Conservation (phyloP, 2,888 invertebrate genomes). For the Thymelicus sylvestris region DNA sequence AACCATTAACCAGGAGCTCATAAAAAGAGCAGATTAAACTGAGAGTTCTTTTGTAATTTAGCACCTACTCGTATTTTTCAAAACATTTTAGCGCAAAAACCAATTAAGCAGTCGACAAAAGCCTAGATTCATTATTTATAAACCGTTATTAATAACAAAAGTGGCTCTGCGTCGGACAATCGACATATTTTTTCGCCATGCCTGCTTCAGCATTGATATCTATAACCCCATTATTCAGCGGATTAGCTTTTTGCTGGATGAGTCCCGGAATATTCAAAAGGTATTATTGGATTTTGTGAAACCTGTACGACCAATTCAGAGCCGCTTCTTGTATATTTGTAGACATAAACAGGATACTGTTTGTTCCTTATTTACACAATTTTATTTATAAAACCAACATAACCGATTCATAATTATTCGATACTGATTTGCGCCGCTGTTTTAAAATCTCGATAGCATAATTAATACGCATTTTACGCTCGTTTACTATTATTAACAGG, state of each 20-base stretch:
- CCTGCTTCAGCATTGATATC: slow-evolving; percentile 77
- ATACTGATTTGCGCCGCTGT: slow-evolving; percentile 5
- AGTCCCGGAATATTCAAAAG: slow-evolving; percentile 80
- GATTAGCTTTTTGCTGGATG: slow-evolving; percentile 81
- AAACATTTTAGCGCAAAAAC: slow-evolving; percentile 45
- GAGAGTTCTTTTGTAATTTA: background rate
- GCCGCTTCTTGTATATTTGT: slow-evolving; percentile 47
- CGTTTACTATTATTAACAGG: slow-evolving; percentile 30
- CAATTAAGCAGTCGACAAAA: slow-evolving; percentile 62
- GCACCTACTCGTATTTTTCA: slow-evolving; percentile 7
- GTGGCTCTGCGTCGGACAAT: slow-evolving; percentile 58
- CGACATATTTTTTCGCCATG: slow-evolving; percentile 75
- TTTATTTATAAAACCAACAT: slow-evolving; percentile 9
- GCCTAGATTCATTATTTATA: slow-evolving; percentile 63
- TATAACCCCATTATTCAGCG: slow-evolving; percentile 80
- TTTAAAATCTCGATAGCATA: slow-evolving; percentile 28
- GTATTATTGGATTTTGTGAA: slow-evolving; percentile 75
- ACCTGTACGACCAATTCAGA: slow-evolving; percentile 59
- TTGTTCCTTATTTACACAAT: slow-evolving; percentile 42
- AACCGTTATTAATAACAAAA: slow-evolving; percentile 60
- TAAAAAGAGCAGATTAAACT: slow-evolving; percentile 5
- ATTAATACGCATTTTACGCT: slow-evolving; percentile 28
- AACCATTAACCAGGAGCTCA: background rate
- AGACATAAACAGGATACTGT: slow-evolving; percentile 17
- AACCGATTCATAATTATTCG: slow-evolving; percentile 2